A percentile compares a stretch with the other conserved stretches of the same genome.
Evolutionary conservation across 2,888 invertebrate species (phyloP).

Genomic region (Phymatocera aterrima): DNA sequence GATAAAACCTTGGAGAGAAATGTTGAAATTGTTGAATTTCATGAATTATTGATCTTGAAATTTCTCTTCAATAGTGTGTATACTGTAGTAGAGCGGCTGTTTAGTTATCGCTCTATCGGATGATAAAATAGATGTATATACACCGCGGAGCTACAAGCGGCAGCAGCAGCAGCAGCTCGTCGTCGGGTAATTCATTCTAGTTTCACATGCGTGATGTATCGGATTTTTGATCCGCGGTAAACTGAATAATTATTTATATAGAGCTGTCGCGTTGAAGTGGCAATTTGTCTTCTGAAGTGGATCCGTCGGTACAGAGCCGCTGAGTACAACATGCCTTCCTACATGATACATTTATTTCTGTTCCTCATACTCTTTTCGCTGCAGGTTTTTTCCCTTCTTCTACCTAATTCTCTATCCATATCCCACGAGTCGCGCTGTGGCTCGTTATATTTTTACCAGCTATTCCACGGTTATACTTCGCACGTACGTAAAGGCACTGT

Average conservation of each 20-base stretch:
- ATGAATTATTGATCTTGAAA: background rate
- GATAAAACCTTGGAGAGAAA: too few species aligned
- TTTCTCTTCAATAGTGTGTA: background rate
- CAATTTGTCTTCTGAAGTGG: slow-evolving; percentile 13
- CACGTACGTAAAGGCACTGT: too few species aligned
- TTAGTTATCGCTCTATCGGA: background rate
- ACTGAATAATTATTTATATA: slow-evolving; percentile 14
- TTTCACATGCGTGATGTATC: slow-evolving; percentile 7
- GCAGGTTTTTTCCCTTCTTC: background rate
- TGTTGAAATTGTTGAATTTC: too few species aligned
- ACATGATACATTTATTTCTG: background rate
- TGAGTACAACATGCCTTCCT: too few species aligned
- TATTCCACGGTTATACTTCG: slow-evolving; percentile 15
- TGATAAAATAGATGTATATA: background rate
- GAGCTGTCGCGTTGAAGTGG: slow-evolving; percentile 14
- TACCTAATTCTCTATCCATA: background rate
- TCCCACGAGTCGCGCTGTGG: background rate
- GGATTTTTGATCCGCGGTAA: slow-evolving; percentile 10
- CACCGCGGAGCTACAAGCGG: background rate
- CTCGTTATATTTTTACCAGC: slow-evolving; percentile 13
- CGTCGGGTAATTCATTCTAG: slow-evolving; percentile 6
- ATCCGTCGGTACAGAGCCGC: background rate
- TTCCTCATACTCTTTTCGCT: background rate
- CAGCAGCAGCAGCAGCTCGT: too few species aligned
- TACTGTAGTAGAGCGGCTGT: background rate